phyloP scores from a whole-genome alignment of 1,140 invertebrate genomes.

The Atta cephalotes region DNA sequence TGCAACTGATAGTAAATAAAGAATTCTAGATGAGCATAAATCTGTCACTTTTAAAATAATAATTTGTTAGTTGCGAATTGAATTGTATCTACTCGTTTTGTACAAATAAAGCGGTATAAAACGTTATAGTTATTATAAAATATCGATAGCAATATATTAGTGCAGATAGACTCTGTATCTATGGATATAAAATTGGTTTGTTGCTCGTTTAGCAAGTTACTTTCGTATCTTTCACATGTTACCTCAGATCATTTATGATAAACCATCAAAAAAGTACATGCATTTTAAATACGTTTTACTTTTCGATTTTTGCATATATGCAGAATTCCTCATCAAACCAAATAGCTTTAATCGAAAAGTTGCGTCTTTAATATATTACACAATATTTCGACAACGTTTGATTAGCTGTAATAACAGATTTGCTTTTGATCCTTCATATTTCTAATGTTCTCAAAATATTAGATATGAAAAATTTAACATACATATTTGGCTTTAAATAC shows the following conservation, averaged over 20 bases:
- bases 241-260: not conserved
- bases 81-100: slow-evolving; percentile 28
- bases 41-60: slow-evolving; percentile 33
- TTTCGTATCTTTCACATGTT: slow-evolving; percentile 42
- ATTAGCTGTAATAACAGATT: slow-evolving; percentile 40
- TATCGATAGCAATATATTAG: slow-evolving; percentile 55
- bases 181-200: slow-evolving; percentile 69
- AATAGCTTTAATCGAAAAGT: slow-evolving; percentile 32
- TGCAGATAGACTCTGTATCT: slow-evolving; percentile 49
- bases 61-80: slow-evolving; percentile 24
- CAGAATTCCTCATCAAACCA: not conserved
- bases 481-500: slow-evolving; percentile 31
- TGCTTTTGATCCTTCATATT: slow-evolving; percentile 57
- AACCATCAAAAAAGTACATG: slow-evolving; percentile 1
- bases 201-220: slow-evolving; percentile 27
- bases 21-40: slow-evolving; percentile 9
- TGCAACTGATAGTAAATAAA: not conserved
- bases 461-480: slow-evolving; percentile 51
- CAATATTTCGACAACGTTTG: slow-evolving; percentile 41
- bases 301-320: slow-evolving; percentile 39
- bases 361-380: slow-evolving; percentile 1
- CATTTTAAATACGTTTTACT: slow-evolving; percentile 33
- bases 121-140: slow-evolving; percentile 70
- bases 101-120: slow-evolving; percentile 76
- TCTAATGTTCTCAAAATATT: slow-evolving; percentile 36